Evolutionary conservation across 1,140 invertebrate genomes (phyloP).

Genomic region (Neotoxoptera formosana): DNA sequence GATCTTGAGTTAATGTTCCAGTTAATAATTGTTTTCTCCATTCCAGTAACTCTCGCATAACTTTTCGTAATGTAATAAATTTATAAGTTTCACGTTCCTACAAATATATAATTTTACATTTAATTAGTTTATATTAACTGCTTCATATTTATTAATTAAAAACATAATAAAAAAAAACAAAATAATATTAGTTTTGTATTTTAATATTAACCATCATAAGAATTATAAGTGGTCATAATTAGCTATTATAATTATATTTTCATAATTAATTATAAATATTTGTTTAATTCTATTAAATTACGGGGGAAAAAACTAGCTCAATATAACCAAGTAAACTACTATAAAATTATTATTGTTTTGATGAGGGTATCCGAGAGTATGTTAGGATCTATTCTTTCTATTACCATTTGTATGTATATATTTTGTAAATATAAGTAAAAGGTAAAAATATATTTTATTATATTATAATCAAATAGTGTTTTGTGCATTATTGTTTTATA

Average conservation of each 20-base stretch:
- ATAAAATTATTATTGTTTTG: neutral
- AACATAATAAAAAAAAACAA: too few species aligned
- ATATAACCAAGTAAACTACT: neutral
- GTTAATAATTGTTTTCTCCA: conserved; percentile 82
- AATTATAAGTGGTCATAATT: too few species aligned
- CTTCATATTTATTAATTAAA: neutral
- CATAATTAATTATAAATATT: neutral
- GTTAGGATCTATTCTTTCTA: neutral
- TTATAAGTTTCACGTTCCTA: conserved; percentile 83
- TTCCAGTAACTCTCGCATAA: conserved; percentile 88
- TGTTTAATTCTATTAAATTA: neutral
- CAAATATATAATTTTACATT: conserved; percentile 58
- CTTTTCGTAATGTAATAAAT: conserved; percentile 81
- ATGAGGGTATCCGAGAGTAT: neutral
- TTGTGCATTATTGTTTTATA: neutral
- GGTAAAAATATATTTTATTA: neutral
- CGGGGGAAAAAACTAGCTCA: neutral
- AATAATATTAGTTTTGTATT: too few species aligned
- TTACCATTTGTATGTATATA: neutral
- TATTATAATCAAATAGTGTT: neutral
- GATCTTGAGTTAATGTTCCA: conserved; percentile 88
- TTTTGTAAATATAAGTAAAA: neutral
- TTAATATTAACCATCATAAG: too few species aligned
- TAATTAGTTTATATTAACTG: conserved; percentile 7
- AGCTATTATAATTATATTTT: too few species aligned